Base-by-base conservation (phyloP, 2,888 invertebrate species). In the Oegoconia quadripuncta region DNA sequence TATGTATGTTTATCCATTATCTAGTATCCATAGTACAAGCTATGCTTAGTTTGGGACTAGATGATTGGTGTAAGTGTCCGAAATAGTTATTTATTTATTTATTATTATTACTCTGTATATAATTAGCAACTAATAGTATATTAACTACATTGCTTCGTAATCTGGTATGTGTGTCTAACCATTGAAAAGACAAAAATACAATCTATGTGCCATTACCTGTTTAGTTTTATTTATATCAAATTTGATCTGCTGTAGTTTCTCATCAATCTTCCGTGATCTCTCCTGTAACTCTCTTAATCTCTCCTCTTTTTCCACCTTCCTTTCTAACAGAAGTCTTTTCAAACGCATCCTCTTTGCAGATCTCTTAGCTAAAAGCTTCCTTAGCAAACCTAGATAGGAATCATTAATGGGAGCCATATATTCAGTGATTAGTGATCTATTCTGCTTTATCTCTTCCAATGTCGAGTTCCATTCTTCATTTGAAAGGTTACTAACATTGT, bases 231-330 rank as follows among this genome's bases (percentile, higher is more conserved):
- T 84, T 26, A 91, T 90, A 39, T 90, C 86, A 58, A 91, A 90
- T 52, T 91, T 89, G 62, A 91, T 90, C 42, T 88, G 88, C 47
- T 90, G 89, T 43, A 93, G 76, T 88, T 93, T 92, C 30, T 89
- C 88, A 76, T 94, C 92, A 50, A 92, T 91, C 47, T 90, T 82
- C 37, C 89, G 77, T 41, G 93, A 90, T 36, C 86, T 74, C 50
- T 90, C 89, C 45, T 80, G 66, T 38, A 84, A 69, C 27, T 74
- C 71, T 44, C 79, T 81, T 1, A 61, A 49, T 42, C 69, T 69
- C 7, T 77, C 71, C 47, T 76, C 64, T 49, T 83, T 88, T 29
- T 79, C 74, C 12, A 50, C 59, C 37, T 78, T 78, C 27, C 54
- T 60, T 34, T 75, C 74, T 23, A 64, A 55, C 20, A 72, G 64